Conservation (phyloP, 2,113 vertebrate genomes). For the Camelus dromedarius region DNA sequence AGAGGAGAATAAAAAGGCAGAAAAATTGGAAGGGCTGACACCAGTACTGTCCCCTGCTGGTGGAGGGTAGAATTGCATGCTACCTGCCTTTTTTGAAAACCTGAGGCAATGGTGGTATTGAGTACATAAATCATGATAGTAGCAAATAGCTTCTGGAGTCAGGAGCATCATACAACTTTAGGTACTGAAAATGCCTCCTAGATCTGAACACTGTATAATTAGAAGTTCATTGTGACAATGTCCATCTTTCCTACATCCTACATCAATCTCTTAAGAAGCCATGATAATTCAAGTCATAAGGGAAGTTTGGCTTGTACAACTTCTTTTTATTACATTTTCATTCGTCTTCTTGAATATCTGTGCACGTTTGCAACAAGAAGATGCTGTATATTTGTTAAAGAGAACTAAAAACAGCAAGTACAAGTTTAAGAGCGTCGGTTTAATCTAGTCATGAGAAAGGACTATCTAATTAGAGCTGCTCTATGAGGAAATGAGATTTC, state of each 20-base stretch:
- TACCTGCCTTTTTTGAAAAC: not conserved
- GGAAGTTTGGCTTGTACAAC: not conserved
- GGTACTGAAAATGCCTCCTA: not conserved
- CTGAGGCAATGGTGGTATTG: not conserved
- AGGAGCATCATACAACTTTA: not conserved
- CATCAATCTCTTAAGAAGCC: not conserved
- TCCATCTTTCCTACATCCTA: not conserved
- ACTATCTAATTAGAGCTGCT: conserved; percentile 25
- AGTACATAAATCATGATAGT: not conserved
- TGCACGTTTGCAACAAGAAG: conserved; percentile 18
- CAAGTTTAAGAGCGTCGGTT: not conserved
- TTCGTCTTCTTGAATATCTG: conserved; percentile 46
- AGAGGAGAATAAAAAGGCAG: not conserved
- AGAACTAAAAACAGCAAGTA: conserved; percentile 55
- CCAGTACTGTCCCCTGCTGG: not conserved
- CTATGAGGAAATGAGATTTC: conserved; percentile 34
- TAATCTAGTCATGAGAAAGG: not conserved
- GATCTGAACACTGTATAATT: not conserved
- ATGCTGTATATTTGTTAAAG: not conserved
- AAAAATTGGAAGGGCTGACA: not conserved
- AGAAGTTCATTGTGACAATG: not conserved
- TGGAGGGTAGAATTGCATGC: not conserved
- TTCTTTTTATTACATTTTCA: not conserved
- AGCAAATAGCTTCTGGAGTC: not conserved
- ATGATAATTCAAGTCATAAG: not conserved